These are phyloP conservation scores for Bugulina stolonifera DNA, from an alignment of 2,888 invertebrate species.

Conservation along the genomic window DNA sequence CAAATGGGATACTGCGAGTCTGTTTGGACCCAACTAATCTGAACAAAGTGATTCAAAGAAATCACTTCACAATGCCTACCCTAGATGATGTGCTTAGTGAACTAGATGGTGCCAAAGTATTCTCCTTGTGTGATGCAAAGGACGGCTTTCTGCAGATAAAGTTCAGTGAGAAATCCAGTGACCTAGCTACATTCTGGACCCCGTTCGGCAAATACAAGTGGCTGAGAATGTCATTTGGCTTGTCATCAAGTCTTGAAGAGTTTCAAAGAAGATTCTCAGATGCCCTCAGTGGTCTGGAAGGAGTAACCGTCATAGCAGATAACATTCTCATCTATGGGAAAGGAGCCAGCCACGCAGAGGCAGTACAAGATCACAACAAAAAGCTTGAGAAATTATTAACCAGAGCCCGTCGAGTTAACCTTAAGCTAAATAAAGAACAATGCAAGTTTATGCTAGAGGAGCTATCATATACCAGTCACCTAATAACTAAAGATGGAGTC, in stretches of 20 bases:
- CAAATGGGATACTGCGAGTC: background rate
- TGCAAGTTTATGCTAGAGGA: background rate
- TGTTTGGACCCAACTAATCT: background rate
- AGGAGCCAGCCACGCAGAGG: no score
- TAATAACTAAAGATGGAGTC: background rate
- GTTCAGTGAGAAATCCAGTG: constrained; percentile 6
- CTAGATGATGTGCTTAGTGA: background rate
- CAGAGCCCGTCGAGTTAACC: background rate
- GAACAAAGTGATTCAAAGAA: background rate
- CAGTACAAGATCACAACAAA: background rate
- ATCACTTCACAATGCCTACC: background rate
- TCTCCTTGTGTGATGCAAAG: background rate
- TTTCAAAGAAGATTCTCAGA: constrained; percentile 20
- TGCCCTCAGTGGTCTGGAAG: background rate
- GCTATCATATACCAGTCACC: background rate
- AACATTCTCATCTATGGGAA: constrained; percentile 21
- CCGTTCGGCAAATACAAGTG: constrained; percentile 5
- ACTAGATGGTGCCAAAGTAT: background rate
- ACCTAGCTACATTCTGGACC: constrained; percentile 8
- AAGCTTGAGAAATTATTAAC: background rate
- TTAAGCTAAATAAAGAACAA: background rate
- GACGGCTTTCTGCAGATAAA: constrained; percentile 2
- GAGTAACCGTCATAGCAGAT: background rate
- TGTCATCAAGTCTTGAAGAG: constrained; percentile 8
- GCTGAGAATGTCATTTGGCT: background rate